phyloP scores from a whole-genome alignment of 2,888 invertebrate genomes.

The Chrysotoxum bicinctum region DNA sequence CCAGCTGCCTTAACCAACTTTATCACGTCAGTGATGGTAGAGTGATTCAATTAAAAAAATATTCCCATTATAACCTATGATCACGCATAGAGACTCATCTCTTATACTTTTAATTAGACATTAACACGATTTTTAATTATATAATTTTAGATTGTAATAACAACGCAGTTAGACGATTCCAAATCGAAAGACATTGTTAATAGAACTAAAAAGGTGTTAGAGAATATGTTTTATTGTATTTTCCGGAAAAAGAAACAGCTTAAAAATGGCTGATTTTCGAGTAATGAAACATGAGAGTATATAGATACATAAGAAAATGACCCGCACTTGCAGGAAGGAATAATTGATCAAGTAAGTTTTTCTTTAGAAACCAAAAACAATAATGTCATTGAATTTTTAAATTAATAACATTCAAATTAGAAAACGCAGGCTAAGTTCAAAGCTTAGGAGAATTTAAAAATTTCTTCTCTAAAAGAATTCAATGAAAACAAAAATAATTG shows the following conservation, averaged over 20 bases:
- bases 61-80: conserved; percentile 50
- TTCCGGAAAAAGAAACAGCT: not conserved
- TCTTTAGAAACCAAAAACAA: no score
- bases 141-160: conserved; percentile 19
- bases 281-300: no score
- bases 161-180: not conserved
- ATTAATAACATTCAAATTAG: no score
- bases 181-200: not conserved
- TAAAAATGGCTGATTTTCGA: no score
- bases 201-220: not conserved
- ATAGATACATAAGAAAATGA: no score
- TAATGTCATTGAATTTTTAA: no score
- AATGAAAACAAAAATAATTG: no score
- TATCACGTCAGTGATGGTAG: conserved; percentile 57
- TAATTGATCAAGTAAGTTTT: no score
- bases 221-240: not conserved
- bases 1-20: conserved; percentile 43
- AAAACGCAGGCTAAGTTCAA: no score
- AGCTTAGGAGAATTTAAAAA: no score
- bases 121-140: conserved; percentile 55
- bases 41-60: conserved; percentile 61
- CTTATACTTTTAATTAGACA: conserved; percentile 30
- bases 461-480: no score
- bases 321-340: no score
- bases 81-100: conserved; percentile 52